Evolutionary conservation across 2,888 invertebrate species (phyloP).

Genomic region (Eristalis tenax): DNA sequence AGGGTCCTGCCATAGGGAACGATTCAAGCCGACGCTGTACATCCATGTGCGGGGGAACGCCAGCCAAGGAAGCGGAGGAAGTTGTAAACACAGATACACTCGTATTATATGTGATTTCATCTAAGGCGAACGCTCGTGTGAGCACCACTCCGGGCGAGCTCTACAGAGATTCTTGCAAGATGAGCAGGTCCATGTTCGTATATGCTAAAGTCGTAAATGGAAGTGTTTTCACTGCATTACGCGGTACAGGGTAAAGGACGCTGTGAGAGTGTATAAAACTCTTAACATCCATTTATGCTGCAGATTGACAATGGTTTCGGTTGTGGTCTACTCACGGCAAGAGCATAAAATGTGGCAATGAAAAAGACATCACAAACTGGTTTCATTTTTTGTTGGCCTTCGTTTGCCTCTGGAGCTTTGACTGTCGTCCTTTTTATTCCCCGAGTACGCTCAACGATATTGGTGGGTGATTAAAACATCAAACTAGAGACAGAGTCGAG

Average conservation of each 20-base stretch:
- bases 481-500: neutral
- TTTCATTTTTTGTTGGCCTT: neutral
- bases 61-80: conserved; percentile 20
- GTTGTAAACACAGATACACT: conserved; percentile 39
- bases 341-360: conserved; percentile 17
- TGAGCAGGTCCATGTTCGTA: neutral
- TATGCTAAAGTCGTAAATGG: conserved; percentile 24
- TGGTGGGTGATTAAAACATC: neutral
- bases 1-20: neutral
- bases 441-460: neutral
- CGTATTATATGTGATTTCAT: conserved; percentile 23
- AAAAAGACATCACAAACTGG: conserved; percentile 8
- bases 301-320: conserved; percentile 32
- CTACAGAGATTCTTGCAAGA: neutral
- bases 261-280: conserved; percentile 6
- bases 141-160: neutral
- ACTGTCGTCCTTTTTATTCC: neutral
- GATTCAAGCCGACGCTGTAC: neutral
- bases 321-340: neutral
- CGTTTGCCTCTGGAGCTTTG: neutral
- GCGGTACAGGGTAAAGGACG: neutral
- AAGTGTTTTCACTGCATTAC: conserved; percentile 13
- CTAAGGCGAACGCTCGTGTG: neutral
- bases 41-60: neutral
- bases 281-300: conserved; percentile 18